phyloP scores from a whole-genome alignment of 2,797 vertebrate species.

The Myiotriccus ornatus region DNA sequence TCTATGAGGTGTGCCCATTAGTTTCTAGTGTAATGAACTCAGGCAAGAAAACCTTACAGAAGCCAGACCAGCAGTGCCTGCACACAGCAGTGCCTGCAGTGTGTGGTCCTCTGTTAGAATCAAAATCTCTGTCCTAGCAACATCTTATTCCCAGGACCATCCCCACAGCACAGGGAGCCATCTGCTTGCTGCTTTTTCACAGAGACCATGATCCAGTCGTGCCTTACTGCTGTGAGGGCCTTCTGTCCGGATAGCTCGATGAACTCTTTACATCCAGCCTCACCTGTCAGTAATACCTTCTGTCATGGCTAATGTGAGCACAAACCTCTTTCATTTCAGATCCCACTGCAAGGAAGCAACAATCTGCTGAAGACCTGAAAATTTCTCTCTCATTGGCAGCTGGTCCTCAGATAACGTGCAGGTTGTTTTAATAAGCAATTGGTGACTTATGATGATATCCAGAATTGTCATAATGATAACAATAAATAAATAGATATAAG shows the following conservation, averaged over 20 bases:
- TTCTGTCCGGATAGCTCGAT: background rate
- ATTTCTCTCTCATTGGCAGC: background rate
- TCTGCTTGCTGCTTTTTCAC: background rate
- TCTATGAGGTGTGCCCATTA: background rate
- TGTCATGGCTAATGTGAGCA: background rate
- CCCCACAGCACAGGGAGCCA: background rate
- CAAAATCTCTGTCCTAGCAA: background rate
- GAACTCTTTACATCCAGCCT: background rate
- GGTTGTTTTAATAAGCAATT: background rate
- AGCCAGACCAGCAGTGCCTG: background rate
- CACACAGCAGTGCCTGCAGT: background rate
- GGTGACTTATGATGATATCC: background rate
- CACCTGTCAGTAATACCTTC: background rate
- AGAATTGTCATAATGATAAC: background rate
- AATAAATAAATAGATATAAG: background rate
- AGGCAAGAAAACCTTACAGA: background rate
- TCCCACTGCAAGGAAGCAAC: background rate
- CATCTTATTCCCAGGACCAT: background rate
- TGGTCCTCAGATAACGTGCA: background rate
- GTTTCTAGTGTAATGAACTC: background rate
- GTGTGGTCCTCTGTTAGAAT: background rate
- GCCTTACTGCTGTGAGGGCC: background rate
- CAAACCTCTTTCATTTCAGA: background rate
- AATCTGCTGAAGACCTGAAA: background rate
- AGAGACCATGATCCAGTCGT: accelerated